Base-by-base conservation (phyloP, 2,888 invertebrate genomes). In the Lasius fuliginosus region DNA sequence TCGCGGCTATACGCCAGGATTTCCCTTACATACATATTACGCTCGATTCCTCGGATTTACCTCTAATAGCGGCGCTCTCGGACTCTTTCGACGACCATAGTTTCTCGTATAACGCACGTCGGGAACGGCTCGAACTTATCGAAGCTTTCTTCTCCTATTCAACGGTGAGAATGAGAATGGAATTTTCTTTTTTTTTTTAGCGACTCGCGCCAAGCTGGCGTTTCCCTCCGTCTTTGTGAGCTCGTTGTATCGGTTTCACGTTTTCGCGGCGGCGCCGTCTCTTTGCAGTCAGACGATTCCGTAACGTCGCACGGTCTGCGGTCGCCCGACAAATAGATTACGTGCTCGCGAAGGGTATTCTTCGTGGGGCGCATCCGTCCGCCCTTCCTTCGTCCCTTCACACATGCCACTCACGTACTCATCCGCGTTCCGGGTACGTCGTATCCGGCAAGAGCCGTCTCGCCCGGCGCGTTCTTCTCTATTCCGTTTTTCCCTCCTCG, bases 241-340 rank as follows among this genome's bases (percentile, higher is more conserved):
- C 76, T 64, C 77, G 77, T 82, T 56, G 82, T 62, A 82, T 76
- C 82, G 79, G 60, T 81, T 81, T 73, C 67, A 58, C 65, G 67
- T 82, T 82, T 56, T 71, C 84, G 82, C 56, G 84, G 42, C 64
- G 64, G 23, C 36, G 40, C 53, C 40, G 30, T 68, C 40, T 68
- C 62, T 46, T 68, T 68, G 74, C 36, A 60, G 81, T 42, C 68
- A 23, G 62, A 58, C 82, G 64, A 79, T 68, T 83, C 68, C 11
- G 81, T 49, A 79, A 83, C 67, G 56, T 73, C 42, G 84, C 73
- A 53, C 46, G 68, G 69, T 75, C 91, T 92, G 94, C 92, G 94
- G 94, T 94, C 92, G 93, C 90, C 90, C 94, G 92, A 94, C 94
- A 95, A 95, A 95, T 95, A 95, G 95, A 95, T 95, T 95, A 95